phyloP scores from a whole-genome alignment of 2,113 vertebrate genomes.

The Chelonoidis abingdonii region DNA sequence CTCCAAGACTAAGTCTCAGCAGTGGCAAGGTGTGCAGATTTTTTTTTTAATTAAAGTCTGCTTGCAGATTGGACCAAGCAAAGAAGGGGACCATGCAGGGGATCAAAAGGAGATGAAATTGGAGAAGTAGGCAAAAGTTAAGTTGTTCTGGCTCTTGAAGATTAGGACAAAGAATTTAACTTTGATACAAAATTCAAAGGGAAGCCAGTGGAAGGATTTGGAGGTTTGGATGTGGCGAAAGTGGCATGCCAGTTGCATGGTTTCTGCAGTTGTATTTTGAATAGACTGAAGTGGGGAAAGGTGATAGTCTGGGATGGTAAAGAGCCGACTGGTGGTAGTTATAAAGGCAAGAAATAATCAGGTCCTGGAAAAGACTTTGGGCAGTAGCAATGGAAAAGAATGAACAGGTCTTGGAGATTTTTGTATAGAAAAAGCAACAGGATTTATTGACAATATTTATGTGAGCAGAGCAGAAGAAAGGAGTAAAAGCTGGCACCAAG shows the following conservation, averaged over 20 bases:
- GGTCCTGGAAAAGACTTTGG: neutral
- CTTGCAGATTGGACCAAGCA: neutral
- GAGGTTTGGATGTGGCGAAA: neutral
- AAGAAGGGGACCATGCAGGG: neutral
- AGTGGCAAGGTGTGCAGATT: neutral
- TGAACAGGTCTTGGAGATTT: neutral
- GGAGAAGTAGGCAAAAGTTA: neutral
- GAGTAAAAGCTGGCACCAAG: neutral
- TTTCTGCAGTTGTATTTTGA: neutral
- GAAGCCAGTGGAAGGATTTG: neutral
- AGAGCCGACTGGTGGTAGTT: neutral
- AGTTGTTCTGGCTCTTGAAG: neutral
- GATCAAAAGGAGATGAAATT: neutral
- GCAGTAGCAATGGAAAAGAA: neutral
- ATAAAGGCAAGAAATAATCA: neutral
- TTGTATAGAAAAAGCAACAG: neutral
- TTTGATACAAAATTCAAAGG: neutral
- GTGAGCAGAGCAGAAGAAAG: neutral
- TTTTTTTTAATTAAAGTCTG: neutral
- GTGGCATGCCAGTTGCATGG: neutral
- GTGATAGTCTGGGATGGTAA: no score
- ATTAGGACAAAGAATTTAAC: neutral
- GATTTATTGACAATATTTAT: neutral
- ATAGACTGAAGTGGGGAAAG: neutral
- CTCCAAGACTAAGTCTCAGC: neutral